Base-by-base conservation (phyloP, 2,797 vertebrate species). In the Acanthornis magna region DNA sequence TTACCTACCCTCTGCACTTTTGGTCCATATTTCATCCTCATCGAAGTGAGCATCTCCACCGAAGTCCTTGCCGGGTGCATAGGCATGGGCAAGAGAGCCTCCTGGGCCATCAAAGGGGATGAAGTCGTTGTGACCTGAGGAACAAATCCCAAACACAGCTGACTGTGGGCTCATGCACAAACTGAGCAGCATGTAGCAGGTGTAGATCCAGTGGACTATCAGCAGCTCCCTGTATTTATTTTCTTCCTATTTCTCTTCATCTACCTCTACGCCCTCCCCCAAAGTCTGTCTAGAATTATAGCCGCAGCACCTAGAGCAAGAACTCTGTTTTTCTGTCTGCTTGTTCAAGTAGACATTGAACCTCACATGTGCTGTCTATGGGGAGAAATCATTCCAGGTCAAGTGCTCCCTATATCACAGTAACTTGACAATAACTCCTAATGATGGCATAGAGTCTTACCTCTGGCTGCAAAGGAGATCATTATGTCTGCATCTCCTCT, bases 11-110 rank as follows among this genome's bases (percentile, higher is more conserved):
- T 95, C 32, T 71, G 45, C 57, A 30, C 42, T 82, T 75, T 96
- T 97, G 16, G 97, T 98, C 98, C 98, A 98, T 3, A 32, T 85
- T 97, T 99, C 97, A 1, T 97, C 98, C 21, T 98, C 98, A 48
- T 98, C 97, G 6, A 98, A 99, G 89, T 98, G 98, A 10, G 97
- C 97, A 85, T 98, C 98, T 48, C 98, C 98, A 74, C 98, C 98
- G 4, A 97, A 67, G 5, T 96, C 98, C 26, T 90, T 91, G 20
- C 98, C 96, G 0, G 98, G 98, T 17, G 98, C 97, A 0, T 97
- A 99, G 50, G 98, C 98, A 34, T 98, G 98, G 83, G 98, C 98
- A 92, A 98, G 40, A 1, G 98, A 98, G 3, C 98, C 97, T 78
- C 97, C 93, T 51, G 98, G 98, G 27, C 98, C 98, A 13, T 98